phyloP scores from a whole-genome alignment of 2,888 invertebrate species.

The Oligia strigilis region DNA sequence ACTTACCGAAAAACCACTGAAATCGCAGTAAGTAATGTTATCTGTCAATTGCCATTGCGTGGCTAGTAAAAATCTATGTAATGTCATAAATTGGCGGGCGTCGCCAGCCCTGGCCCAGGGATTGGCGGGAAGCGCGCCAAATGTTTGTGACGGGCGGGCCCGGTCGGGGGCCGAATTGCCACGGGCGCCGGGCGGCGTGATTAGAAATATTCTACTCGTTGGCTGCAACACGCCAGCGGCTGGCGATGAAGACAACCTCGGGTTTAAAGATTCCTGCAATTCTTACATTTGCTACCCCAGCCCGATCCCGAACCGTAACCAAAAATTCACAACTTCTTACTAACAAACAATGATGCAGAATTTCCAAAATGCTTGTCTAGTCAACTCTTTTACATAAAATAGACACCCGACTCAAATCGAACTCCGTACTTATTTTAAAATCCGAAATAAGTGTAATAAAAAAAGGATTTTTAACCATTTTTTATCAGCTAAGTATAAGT shows the following conservation, averaged over 20 bases:
- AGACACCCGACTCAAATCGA: neutral
- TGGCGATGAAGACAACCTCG: slow-evolving; percentile 30
- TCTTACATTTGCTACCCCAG: neutral
- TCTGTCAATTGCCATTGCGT: slow-evolving; percentile 19
- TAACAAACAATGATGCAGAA: neutral
- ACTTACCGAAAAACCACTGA: neutral
- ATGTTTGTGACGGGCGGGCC: slow-evolving; percentile 80
- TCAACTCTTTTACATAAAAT: neutral
- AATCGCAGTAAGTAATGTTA: slow-evolving; percentile 30
- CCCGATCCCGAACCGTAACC: neutral
- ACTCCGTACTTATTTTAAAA: neutral
- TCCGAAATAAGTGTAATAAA: neutral
- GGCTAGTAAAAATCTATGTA: slow-evolving; percentile 27
- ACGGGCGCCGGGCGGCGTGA: slow-evolving; percentile 72
- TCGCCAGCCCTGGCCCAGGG: slow-evolving; percentile 71
- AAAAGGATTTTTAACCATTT: neutral
- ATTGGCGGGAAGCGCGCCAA: slow-evolving; percentile 82
- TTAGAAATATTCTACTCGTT: slow-evolving; percentile 77
- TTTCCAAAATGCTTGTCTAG: neutral
- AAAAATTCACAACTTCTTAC: slow-evolving; percentile 4
- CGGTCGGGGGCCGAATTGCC: slow-evolving; percentile 72
- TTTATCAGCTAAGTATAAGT: neutral
- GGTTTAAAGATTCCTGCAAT: slow-evolving; percentile 20
- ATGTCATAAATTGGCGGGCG: slow-evolving; percentile 38
- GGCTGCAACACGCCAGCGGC: slow-evolving; percentile 34